Evolutionary conservation across 2,113 vertebrate genomes (phyloP).

Genomic region (Prionailurus bengalensis): DNA sequence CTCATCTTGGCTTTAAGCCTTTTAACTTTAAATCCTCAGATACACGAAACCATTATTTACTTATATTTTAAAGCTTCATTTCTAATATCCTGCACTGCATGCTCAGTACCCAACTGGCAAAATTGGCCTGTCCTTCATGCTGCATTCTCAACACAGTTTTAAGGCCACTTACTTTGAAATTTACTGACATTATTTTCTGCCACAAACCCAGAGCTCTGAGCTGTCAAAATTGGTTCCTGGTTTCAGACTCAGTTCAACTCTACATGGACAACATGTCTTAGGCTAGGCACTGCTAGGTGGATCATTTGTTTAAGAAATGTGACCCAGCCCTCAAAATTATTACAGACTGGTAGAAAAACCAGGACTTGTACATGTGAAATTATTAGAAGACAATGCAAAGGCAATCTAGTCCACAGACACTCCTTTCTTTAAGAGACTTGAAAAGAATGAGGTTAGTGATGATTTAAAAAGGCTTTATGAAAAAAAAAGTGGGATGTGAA

Average conservation of each 20-base stretch:
- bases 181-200: slow-evolving; percentile 30
- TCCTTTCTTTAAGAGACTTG: background rate
- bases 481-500: background rate
- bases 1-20: slow-evolving; percentile 31
- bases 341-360: background rate
- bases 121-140: background rate
- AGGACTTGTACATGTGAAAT: background rate
- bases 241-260: slow-evolving; percentile 19
- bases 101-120: background rate
- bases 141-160: background rate
- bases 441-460: background rate
- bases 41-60: background rate
- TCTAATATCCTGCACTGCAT: background rate
- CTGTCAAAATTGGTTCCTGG: background rate
- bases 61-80: slow-evolving; percentile 31
- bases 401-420: background rate
- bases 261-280: background rate
- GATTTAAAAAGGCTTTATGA: background rate
- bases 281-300: background rate
- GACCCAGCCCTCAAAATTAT: background rate
- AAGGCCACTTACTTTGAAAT: slow-evolving; percentile 13
- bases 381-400: background rate
- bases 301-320: slow-evolving; percentile 16
- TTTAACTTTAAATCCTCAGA: slow-evolving; percentile 33
- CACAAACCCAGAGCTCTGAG: slow-evolving; percentile 26